These are phyloP conservation scores for Solen grandis DNA, from an alignment of 1,140 invertebrate species.

Conservation along the genomic window DNA sequence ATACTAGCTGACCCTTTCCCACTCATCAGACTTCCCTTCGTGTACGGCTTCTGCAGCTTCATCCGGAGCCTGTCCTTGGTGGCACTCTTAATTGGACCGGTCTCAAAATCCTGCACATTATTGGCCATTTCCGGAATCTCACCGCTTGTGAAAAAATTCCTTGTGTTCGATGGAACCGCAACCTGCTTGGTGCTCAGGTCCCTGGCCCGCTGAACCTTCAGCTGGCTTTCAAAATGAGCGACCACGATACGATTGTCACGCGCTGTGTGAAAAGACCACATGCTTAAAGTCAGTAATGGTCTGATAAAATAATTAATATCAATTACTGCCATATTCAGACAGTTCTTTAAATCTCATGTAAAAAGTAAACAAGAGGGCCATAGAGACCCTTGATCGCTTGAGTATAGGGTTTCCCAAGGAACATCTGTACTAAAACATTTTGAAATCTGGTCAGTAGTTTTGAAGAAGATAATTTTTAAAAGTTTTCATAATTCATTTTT, in stretches of 20 bases:
- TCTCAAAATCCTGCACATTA: slow-evolving; percentile 21
- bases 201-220: not conserved
- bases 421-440: too few relatives aligned
- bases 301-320: not conserved
- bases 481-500: too few relatives aligned
- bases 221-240: not conserved
- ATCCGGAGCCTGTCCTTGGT: slow-evolving; percentile 21
- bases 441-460: too few relatives aligned
- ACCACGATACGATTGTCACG: not conserved
- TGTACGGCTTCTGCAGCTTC: slow-evolving; percentile 22
- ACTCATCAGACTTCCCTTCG: not conserved
- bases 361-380: too few relatives aligned
- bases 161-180: not conserved
- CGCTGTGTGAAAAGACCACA: not conserved
- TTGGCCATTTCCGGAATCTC: slow-evolving; percentile 3
- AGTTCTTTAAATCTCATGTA: too few relatives aligned
- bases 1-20: not conserved
- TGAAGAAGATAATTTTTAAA: too few relatives aligned
- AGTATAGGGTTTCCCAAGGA: too few relatives aligned
- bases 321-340: not conserved
- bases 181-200: too few relatives aligned
- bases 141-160: too few relatives aligned
- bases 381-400: too few relatives aligned
- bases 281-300: not conserved
- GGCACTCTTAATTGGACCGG: slow-evolving; percentile 16